These are phyloP conservation scores for Andrena camellia DNA, from an alignment of 2,888 invertebrate species.

Conservation along the genomic window DNA sequence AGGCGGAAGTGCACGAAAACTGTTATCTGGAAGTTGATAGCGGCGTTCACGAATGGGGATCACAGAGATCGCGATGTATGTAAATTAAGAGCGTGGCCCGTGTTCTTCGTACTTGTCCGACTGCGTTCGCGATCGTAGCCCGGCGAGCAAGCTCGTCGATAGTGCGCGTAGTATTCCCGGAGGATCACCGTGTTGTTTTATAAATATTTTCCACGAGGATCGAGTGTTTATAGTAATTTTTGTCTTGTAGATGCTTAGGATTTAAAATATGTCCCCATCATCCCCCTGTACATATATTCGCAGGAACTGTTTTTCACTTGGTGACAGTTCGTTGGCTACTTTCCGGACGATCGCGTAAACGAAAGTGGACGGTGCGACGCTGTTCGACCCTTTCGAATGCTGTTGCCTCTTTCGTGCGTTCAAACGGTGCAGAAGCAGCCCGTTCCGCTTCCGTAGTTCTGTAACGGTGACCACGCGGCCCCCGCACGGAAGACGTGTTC, in stretches of 20 bases:
- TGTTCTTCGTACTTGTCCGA: constrained; percentile 44
- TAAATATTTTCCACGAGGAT: constrained; percentile 35
- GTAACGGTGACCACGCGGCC: background rate
- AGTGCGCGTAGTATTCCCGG: constrained; percentile 18
- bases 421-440: background rate
- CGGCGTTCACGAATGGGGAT: constrained; percentile 19
- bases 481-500: background rate
- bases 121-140: constrained; percentile 25
- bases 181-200: constrained; percentile 42
- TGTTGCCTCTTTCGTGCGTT: background rate
- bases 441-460: background rate
- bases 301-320: constrained; percentile 35
- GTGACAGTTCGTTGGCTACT: constrained; percentile 35
- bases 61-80: constrained; percentile 15
- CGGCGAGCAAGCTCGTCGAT: constrained; percentile 13
- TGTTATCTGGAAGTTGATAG: constrained; percentile 35
- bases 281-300: constrained; percentile 57
- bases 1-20: constrained; percentile 13
- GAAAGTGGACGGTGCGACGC: background rate
- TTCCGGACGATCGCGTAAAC: constrained; percentile 4
- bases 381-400: background rate
- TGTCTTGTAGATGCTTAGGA: constrained; percentile 37
- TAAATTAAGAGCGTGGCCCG: constrained; percentile 18
- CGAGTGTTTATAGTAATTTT: constrained; percentile 53
- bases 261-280: constrained; percentile 31